phyloP scores from a whole-genome alignment of 2,113 vertebrate genomes.

The Carlito syrichta region DNA sequence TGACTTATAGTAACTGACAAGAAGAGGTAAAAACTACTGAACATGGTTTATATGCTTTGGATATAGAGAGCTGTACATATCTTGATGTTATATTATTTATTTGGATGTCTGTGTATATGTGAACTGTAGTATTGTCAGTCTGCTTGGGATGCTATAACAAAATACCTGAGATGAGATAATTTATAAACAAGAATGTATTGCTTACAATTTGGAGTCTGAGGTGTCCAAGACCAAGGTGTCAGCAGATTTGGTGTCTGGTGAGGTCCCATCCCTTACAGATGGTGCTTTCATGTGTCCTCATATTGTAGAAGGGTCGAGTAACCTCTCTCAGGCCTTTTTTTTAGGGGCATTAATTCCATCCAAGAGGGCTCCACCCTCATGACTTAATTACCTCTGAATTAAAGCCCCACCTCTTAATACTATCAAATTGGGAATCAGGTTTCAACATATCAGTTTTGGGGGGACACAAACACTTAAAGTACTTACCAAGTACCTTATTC shows the following conservation, averaged over 20 bases:
- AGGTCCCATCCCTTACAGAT: background rate
- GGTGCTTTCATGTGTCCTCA: background rate
- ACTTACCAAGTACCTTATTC: background rate
- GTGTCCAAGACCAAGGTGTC: background rate
- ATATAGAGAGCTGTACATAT: background rate
- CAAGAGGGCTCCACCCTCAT: background rate
- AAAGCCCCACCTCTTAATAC: background rate
- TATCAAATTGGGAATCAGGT: background rate
- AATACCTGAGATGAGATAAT: background rate
- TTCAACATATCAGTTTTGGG: background rate
- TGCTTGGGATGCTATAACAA: background rate
- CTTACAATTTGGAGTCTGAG: background rate
- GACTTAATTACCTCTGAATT: background rate
- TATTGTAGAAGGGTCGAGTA: no score
- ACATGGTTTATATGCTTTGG: background rate
- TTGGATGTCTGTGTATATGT: background rate
- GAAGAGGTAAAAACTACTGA: background rate
- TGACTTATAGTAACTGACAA: background rate
- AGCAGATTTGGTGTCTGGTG: background rate
- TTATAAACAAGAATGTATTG: background rate
- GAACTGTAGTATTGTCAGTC: background rate
- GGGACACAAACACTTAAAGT: background rate
- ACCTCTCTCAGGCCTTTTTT: background rate
- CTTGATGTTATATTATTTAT: background rate
- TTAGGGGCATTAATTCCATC: background rate